Evolutionary conservation across 2,797 vertebrate species (phyloP).

Genomic region (Garrulus glandarius): DNA sequence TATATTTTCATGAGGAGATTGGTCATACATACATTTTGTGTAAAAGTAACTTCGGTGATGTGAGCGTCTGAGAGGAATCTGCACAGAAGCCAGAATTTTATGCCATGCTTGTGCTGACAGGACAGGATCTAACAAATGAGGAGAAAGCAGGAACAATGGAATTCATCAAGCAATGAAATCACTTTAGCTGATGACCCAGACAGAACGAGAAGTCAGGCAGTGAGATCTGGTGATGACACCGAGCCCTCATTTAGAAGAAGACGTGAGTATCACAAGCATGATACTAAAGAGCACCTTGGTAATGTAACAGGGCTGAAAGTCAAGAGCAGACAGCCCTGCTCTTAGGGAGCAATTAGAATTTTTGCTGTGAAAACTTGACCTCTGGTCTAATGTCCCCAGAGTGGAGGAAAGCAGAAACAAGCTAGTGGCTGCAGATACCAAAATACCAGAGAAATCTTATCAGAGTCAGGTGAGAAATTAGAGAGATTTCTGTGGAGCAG

Average conservation of each 20-base stretch:
- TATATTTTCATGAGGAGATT: neutral
- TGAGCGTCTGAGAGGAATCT: neutral
- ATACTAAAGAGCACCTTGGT: neutral
- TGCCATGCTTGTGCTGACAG: neutral
- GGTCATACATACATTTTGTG: neutral
- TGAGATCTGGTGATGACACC: neutral
- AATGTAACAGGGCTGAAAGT: neutral
- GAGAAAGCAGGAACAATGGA: neutral
- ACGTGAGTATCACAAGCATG: neutral
- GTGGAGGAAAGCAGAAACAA: neutral
- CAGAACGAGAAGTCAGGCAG: neutral
- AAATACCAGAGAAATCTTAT: neutral
- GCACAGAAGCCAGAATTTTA: neutral
- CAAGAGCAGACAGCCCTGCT: neutral
- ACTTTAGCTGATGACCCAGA: neutral
- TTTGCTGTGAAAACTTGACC: neutral
- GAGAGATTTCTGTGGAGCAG: neutral
- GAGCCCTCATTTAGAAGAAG: neutral
- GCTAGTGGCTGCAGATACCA: neutral
- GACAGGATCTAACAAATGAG: neutral
- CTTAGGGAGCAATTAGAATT: neutral
- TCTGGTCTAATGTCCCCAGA: neutral
- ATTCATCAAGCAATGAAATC: neutral
- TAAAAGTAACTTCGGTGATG: neutral
- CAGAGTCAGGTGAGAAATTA: accelerated